Percentiles rank a stretch among this genome's conserved stretches.
Conservation (phyloP, 2,888 invertebrate species). For the Parelbella ahira region DNA sequence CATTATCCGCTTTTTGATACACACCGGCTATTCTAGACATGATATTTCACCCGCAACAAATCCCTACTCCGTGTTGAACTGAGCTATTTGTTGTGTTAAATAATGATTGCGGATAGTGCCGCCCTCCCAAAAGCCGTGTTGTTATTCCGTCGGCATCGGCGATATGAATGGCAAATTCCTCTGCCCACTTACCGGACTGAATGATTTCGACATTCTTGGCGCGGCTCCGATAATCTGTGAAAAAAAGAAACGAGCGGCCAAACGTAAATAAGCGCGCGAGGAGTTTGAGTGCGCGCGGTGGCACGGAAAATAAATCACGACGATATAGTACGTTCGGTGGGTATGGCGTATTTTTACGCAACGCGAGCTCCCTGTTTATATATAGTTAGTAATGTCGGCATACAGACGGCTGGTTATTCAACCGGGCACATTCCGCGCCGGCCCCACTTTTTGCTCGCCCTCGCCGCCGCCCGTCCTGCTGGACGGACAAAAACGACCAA, state of each 20-base stretch:
- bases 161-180: slow-evolving; percentile 78
- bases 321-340: slow-evolving; percentile 55
- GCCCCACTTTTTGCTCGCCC: slow-evolving; percentile 69
- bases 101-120: slow-evolving; percentile 20
- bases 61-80: no score
- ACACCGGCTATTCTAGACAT: background rate
- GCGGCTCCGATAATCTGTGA: slow-evolving; percentile 68
- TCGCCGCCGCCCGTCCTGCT: slow-evolving; percentile 40
- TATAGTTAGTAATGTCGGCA: slow-evolving; percentile 49
- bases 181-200: slow-evolving; percentile 78
- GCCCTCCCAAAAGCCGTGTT: slow-evolving; percentile 36
- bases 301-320: slow-evolving; percentile 67
- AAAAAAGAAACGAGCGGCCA: slow-evolving; percentile 68
- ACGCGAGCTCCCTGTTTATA: slow-evolving; percentile 72
- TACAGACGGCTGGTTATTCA: slow-evolving; percentile 75
- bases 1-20: no score
- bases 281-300: slow-evolving; percentile 56
- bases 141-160: slow-evolving; percentile 52
- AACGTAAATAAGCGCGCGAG: slow-evolving; percentile 67
- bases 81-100: slow-evolving; percentile 1
- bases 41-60: no score
- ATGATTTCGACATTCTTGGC: slow-evolving; percentile 81
- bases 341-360: slow-evolving; percentile 79
- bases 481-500: slow-evolving; percentile 55
- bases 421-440: slow-evolving; percentile 76